Evolutionary conservation across 2,888 invertebrate genomes (phyloP).

Genomic region (Caenorhabditis sinica): DNA sequence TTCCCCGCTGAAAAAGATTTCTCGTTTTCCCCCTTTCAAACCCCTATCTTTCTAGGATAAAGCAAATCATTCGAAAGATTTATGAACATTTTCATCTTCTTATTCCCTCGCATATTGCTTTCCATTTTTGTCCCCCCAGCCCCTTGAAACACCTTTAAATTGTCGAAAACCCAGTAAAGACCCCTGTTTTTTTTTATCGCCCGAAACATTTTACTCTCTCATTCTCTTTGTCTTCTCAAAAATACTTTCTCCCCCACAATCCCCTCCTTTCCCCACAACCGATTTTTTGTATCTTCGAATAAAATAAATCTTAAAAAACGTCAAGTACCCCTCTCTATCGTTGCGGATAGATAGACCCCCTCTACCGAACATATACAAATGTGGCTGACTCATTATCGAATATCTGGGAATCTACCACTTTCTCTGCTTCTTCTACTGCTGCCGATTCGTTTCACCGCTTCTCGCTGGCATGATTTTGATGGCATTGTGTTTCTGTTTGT

Average conservation of each 20-base stretch:
- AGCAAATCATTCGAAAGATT: conserved; percentile 47
- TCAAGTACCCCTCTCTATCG: conserved; percentile 5
- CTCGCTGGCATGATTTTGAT: conserved; percentile 21
- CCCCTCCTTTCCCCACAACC: not conserved
- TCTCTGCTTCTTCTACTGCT: conserved; percentile 27
- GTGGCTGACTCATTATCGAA: conserved; percentile 54
- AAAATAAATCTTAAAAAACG: conserved; percentile 51
- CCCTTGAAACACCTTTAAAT: conserved; percentile 3
- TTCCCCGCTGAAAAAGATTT: conserved; percentile 55
- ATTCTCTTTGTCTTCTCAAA: conserved; percentile 14
- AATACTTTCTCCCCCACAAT: not conserved
- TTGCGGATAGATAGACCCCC: not conserved
- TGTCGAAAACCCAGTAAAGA: conserved; percentile 28
- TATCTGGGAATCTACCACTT: conserved; percentile 30
- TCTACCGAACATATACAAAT: conserved; percentile 1
- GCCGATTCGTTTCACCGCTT: not conserved
- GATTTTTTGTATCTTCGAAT: conserved; percentile 47
- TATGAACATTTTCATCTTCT: conserved; percentile 24
- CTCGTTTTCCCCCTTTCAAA: conserved; percentile 6
- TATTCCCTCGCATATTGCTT: conserved; percentile 45
- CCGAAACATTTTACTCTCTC: conserved; percentile 8
- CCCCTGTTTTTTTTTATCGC: conserved; percentile 16
- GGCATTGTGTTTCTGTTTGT: conserved; percentile 5
- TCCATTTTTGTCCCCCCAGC: conserved; percentile 11
- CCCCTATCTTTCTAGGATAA: conserved; percentile 52